Conservation (phyloP, 2,113 vertebrate species). For the Hemiscyllium ocellatum region DNA sequence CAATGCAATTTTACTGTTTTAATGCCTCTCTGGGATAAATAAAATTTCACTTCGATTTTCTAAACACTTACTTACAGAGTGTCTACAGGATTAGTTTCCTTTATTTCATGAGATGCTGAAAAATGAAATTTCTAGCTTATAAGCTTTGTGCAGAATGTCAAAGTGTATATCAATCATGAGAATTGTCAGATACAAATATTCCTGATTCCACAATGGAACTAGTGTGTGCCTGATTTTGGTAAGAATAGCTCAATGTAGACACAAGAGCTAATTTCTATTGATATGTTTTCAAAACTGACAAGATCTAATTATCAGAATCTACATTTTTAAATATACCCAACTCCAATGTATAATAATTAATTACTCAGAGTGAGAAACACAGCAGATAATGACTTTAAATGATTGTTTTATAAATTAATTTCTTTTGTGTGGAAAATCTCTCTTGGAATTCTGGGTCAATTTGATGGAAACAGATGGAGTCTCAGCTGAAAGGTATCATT, state of each 20-base stretch:
- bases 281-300: neutral
- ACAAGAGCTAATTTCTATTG: neutral
- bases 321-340: neutral
- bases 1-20: no score
- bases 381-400: neutral
- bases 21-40: no score
- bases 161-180: neutral
- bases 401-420: neutral
- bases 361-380: neutral
- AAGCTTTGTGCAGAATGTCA: neutral
- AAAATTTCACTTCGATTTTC: no score
- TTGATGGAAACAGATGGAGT: neutral
- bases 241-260: neutral
- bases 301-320: neutral
- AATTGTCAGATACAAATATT: neutral
- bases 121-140: neutral
- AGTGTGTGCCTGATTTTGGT: neutral
- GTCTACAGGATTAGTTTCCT: neutral
- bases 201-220: neutral
- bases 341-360: neutral
- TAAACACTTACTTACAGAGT: no score
- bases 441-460: neutral
- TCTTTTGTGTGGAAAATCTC: neutral
- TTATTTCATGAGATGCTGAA: neutral
- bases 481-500: conserved; percentile 2